These are phyloP conservation scores for Balaenoptera acutorostrata DNA, from an alignment of 2,113 vertebrate species.

Conservation along the genomic window DNA sequence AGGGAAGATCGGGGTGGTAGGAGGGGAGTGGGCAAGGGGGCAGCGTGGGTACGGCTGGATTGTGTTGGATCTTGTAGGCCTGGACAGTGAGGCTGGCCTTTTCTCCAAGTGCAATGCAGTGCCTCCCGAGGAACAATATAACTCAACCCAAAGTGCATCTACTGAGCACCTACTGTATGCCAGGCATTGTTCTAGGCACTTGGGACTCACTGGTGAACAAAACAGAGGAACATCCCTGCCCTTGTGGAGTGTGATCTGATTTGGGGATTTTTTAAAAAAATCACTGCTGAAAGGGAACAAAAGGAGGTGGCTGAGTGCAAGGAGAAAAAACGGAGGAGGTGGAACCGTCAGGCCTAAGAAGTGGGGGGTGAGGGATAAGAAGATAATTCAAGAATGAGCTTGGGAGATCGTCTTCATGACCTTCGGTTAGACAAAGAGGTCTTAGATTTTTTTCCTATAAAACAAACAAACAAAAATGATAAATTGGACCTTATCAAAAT, in stretches of 20 bases:
- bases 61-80: neutral
- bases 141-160: fast-evolving
- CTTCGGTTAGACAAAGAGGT: neutral
- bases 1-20: fast-evolving
- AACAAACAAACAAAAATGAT: neutral
- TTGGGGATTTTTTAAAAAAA: neutral
- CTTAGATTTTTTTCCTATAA: neutral
- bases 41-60: too few relatives aligned
- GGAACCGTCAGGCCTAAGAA: neutral
- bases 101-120: neutral
- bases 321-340: neutral
- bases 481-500: neutral
- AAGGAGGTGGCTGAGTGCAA: neutral
- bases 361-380: too few relatives aligned
- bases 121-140: fast-evolving
- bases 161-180: neutral
- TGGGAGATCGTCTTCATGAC: neutral
- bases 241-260: neutral
- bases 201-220: neutral
- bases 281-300: neutral
- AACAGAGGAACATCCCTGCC: neutral
- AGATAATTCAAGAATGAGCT: neutral
- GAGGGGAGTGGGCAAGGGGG: neutral
- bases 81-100: neutral
- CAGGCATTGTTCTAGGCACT: neutral